Base-by-base conservation (phyloP, 2,888 invertebrate genomes). In the Hybos culiciformis region DNA sequence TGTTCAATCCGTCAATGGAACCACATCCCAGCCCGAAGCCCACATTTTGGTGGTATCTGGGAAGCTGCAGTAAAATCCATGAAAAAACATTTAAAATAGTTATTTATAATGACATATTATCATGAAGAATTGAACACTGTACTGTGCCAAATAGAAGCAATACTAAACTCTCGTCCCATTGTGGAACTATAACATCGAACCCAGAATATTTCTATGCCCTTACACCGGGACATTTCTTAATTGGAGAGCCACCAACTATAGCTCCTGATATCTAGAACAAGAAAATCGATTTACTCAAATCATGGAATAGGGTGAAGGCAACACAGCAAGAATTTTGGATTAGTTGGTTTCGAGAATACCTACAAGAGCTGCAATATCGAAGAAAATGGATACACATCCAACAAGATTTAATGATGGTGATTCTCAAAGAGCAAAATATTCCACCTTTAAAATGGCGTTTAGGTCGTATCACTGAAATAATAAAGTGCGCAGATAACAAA, bases 41-140 rank as follows among this genome's bases (percentile, higher is more conserved):
- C 48, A 14, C 45, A 50, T 26, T 50, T 51, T 37, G 48, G 43
- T 23, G 48, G 48, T 3, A 21, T 48, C n/a, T 47, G 47, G 46
- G 45, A 46, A 34, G 40, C 47, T 8, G 42, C 42, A 2, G 39
- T 46, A 1, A 43, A 39, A 20, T 41, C 39, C 5, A 32, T 36
- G 5, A 42, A 45, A 21, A 11, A 17, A 24, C 33, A 33, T 19
- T 5, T 44, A 21, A 39, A 3, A 26, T 37, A 32, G 19, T 33
- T 11, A 29, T 32, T 32, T 20, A 20, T 6, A 19, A 32, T 5
- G 19, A 12, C 11, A 21, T 5, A 14, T 17, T 40, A 14, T 32
- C 37, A 37, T 19, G 41, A 46, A 46, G 41, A 46, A 14, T 18
- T 45, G 14, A 39, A 29, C 19, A 46, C 39, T 9, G 18, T 46